A percentile compares a stretch with the other conserved stretches of the same genome.
Conservation (phyloP, 2,888 invertebrate genomes). For the Drosophila picticornis region DNA sequence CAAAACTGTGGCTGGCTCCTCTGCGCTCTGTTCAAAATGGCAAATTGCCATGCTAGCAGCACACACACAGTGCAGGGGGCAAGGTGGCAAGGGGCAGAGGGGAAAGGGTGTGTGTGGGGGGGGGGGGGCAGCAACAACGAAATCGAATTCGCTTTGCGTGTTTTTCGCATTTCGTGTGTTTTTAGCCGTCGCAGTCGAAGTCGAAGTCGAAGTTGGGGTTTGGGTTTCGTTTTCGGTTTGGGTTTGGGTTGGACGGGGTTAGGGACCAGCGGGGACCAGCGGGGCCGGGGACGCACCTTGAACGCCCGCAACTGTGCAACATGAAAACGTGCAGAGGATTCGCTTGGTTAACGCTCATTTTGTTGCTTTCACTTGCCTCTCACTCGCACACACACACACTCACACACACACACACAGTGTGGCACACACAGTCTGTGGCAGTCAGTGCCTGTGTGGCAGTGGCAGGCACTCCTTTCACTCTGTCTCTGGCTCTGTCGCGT, state of each 20-base stretch:
- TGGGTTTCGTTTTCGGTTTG: background rate
- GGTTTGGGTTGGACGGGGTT: background rate
- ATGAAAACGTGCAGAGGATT: slow-evolving; percentile 78
- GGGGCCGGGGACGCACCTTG: slow-evolving; percentile 51
- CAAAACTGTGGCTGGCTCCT: slow-evolving; percentile 71
- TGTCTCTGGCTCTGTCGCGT: slow-evolving; percentile 26
- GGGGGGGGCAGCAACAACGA: slow-evolving; percentile 48
- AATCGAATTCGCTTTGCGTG: slow-evolving; percentile 79
- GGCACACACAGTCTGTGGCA: background rate
- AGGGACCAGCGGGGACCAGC: slow-evolving; percentile 1
- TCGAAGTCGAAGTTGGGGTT: background rate
- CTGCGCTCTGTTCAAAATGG: slow-evolving; percentile 78
- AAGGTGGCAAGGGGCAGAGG: background rate
- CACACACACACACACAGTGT: background rate
- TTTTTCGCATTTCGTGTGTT: slow-evolving; percentile 65
- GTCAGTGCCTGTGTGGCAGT: background rate
- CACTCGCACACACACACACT: background rate
- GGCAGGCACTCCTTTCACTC: slow-evolving; percentile 22
- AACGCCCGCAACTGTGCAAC: slow-evolving; percentile 56
- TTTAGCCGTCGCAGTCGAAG: slow-evolving; percentile 2
- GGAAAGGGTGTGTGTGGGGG: slow-evolving; percentile 1
- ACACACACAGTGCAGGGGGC: background rate
- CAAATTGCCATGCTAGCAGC: slow-evolving; percentile 78
- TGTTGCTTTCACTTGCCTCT: slow-evolving; percentile 54
- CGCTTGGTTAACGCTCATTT: slow-evolving; percentile 80